phyloP scores from a whole-genome alignment of 1,140 invertebrate genomes.

The Anastrepha obliqua region DNA sequence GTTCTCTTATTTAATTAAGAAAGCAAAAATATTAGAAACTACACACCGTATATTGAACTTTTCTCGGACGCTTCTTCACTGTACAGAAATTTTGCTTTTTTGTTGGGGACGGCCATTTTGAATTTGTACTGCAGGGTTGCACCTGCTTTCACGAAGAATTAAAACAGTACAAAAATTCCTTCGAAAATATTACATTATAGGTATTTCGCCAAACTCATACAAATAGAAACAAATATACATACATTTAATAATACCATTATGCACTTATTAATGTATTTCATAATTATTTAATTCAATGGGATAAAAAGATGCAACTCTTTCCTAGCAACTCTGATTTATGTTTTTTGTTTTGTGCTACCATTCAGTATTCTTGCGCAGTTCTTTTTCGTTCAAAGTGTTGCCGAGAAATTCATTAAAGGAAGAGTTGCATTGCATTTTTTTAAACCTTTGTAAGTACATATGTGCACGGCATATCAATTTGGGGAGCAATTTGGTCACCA shows the following conservation, averaged over 20 bases:
- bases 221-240: too few species aligned
- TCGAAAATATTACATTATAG: too few species aligned
- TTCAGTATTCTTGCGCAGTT: neutral
- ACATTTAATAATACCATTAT: too few species aligned
- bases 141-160: neutral
- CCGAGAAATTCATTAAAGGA: neutral
- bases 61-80: conserved; percentile 53
- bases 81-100: conserved; percentile 55
- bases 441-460: too few species aligned
- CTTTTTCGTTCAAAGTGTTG: neutral
- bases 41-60: conserved; percentile 24
- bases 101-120: conserved; percentile 53
- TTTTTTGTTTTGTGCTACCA: neutral
- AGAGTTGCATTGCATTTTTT: too few species aligned
- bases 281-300: neutral
- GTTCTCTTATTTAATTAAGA: neutral
- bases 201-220: too few species aligned
- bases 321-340: neutral
- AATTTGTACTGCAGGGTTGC: conserved; percentile 23
- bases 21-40: neutral
- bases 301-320: neutral
- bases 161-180: neutral
- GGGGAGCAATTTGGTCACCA: too few species aligned
- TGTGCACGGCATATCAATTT: too few species aligned
- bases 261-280: neutral